Conservation (phyloP, 2,113 vertebrate genomes). For the Eonycteris spelaea region DNA sequence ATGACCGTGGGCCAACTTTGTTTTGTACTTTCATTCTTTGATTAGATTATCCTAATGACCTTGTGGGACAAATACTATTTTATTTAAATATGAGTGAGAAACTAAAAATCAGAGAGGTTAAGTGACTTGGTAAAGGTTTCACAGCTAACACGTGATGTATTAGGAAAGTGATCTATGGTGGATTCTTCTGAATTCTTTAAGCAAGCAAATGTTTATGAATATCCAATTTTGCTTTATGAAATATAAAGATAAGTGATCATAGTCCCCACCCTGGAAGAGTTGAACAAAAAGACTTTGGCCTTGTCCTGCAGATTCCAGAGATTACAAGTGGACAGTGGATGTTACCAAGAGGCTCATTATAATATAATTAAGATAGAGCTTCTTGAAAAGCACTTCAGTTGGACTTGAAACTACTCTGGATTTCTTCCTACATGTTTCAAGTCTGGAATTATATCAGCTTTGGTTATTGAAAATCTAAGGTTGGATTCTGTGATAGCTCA, state of each 20-base stretch:
- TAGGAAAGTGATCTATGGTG: neutral
- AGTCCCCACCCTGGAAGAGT: neutral
- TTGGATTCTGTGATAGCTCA: neutral
- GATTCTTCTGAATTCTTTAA: neutral
- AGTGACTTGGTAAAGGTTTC: neutral
- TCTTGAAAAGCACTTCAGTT: neutral
- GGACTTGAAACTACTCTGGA: neutral
- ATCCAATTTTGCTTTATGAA: neutral
- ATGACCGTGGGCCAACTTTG: neutral
- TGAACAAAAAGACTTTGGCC: neutral
- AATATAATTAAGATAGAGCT: neutral
- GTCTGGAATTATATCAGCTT: neutral
- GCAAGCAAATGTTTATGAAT: neutral
- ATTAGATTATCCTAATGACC: neutral
- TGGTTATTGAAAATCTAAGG: neutral
- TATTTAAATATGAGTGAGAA: neutral
- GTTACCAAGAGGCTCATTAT: neutral
- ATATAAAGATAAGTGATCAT: neutral
- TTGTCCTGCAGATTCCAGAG: neutral
- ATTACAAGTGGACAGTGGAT: neutral
- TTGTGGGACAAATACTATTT: neutral
- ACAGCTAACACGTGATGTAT: neutral
- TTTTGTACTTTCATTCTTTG: neutral
- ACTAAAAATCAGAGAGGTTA: neutral
- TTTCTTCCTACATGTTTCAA: neutral